A percentile compares a stretch with the other conserved stretches of the same genome.
These are phyloP conservation scores for Urocitellus parryii DNA, from an alignment of 2,113 vertebrate genomes.

Conservation along the genomic window DNA sequence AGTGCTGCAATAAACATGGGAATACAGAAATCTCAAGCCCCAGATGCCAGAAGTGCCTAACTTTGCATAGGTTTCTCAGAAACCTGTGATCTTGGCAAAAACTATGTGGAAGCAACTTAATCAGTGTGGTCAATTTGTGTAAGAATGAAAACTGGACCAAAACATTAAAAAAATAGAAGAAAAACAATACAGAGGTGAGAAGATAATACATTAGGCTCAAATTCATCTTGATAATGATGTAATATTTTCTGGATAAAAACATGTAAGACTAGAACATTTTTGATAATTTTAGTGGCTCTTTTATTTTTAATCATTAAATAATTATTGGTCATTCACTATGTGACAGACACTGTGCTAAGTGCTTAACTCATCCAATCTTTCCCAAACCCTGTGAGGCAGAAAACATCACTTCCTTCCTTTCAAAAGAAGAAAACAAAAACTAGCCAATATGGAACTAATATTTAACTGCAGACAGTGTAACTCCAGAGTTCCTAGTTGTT, in stretches of 20 bases:
- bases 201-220: background rate
- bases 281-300: background rate
- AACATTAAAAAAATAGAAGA: background rate
- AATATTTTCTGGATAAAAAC: background rate
- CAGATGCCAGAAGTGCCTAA: background rate
- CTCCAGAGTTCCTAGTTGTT: background rate
- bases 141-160: background rate
- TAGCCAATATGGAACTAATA: background rate
- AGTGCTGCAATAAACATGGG: background rate
- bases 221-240: background rate
- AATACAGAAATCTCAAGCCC: background rate
- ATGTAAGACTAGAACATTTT: background rate
- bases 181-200: background rate
- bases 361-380: background rate
- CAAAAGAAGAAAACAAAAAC: background rate
- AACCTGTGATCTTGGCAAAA: background rate
- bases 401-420: background rate
- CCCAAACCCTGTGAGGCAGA: background rate
- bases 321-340: background rate
- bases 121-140: background rate
- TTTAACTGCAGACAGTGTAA: background rate
- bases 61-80: background rate
- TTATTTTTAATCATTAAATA: background rate
- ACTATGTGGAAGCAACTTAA: background rate
- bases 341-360: background rate